Conservation (phyloP, 2,888 invertebrate species). For the Bembecia ichneumoniformis region DNA sequence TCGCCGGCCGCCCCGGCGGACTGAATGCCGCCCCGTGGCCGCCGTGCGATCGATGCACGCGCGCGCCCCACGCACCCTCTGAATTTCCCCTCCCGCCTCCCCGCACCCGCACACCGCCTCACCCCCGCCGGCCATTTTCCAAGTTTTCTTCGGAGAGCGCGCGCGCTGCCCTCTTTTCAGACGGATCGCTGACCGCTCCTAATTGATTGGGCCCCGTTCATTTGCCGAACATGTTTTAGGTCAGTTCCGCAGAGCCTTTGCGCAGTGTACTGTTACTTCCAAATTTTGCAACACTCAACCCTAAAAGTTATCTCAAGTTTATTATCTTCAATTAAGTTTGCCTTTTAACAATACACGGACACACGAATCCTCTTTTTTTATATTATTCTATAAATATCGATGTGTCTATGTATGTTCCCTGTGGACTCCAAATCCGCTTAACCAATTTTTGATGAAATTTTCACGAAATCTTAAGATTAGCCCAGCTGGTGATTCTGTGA, state of each 20-base stretch:
- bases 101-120: conserved; percentile 42
- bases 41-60: conserved; percentile 46
- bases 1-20: conserved; percentile 72
- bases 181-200: conserved; percentile 70
- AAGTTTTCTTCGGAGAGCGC: conserved; percentile 69
- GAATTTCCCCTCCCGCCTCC: conserved; percentile 13
- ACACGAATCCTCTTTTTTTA: no score
- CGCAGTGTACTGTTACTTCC: conserved; percentile 16
- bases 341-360: no score
- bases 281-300: no score
- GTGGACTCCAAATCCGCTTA: no score
- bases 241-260: conserved; percentile 58
- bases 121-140: conserved; percentile 56
- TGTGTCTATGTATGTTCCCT: no score
- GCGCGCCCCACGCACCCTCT: conserved; percentile 57
- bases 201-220: conserved; percentile 65
- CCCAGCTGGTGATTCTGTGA: no score
- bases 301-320: no score
- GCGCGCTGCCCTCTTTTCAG: conserved; percentile 71
- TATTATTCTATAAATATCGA: no score
- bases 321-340: no score
- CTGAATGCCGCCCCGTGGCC: conserved; percentile 35
- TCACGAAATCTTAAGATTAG: no score
- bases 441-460: no score
- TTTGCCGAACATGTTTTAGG: conserved; percentile 66